A percentile compares a stretch with the other conserved stretches of the same genome.
Conservation (phyloP, 2,113 vertebrate species). For the Gymnocephalus cernua region DNA sequence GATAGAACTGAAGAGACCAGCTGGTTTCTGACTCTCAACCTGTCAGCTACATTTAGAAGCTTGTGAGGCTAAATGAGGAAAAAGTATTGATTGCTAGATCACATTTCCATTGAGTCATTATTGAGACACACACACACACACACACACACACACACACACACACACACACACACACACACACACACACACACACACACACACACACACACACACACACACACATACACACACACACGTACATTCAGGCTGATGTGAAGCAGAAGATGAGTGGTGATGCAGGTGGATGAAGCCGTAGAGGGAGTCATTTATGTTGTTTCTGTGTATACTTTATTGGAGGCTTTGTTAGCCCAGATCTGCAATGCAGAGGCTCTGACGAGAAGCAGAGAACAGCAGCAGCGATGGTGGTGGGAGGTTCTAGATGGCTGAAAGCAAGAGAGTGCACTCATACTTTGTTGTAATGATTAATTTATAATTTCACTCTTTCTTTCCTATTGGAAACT, state of each 20-base stretch:
- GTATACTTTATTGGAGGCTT: conserved; percentile 27
- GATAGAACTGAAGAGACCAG: conserved; percentile 2
- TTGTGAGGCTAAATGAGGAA: conserved; percentile 33
- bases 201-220: conserved; percentile 7
- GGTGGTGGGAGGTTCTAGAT: conserved; percentile 47
- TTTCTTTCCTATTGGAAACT: conserved; percentile 57
- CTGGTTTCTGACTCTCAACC: not conserved
- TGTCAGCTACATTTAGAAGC: conserved; percentile 25
- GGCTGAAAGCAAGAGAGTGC: conserved; percentile 62
- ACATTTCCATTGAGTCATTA: conserved; percentile 32
- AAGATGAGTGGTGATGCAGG: conserved; percentile 26
- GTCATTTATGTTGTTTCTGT: conserved; percentile 21
- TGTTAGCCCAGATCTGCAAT: conserved; percentile 50
- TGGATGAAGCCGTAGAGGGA: conserved; percentile 41
- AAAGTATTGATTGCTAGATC: conserved; percentile 54
- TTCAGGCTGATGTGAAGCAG: conserved; percentile 31
- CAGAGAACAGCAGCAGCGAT: conserved; percentile 22
- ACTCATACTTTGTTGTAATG: conserved; percentile 69
- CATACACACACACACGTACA: conserved; percentile 6
- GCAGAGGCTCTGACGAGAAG: conserved; percentile 44
- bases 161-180: conserved; percentile 16
- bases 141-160: conserved; percentile 4
- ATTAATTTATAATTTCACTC: conserved; percentile 73
- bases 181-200: conserved; percentile 15
- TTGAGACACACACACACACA: conserved; percentile 36